Conservation (phyloP, 1,140 invertebrate species). For the Proales similis region DNA sequence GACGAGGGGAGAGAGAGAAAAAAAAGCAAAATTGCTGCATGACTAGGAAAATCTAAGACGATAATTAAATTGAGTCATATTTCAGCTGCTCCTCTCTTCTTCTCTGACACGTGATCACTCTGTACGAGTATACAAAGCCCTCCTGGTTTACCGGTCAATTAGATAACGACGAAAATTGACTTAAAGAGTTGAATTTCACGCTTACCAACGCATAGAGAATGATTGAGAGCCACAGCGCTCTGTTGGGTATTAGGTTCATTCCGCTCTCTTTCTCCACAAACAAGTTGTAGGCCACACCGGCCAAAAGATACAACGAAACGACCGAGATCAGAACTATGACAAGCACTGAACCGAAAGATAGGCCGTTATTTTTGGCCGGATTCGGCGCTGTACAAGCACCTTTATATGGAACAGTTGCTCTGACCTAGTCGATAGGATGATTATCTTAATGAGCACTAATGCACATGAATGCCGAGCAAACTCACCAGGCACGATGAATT, state of each 20-base stretch:
- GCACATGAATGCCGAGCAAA: neutral
- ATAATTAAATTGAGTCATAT: slow-evolving; percentile 37
- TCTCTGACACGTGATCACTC: slow-evolving; percentile 15
- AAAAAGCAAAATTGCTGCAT: too few species aligned
- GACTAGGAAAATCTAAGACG: too few species aligned
- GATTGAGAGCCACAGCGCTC: neutral
- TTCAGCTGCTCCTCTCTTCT: slow-evolving; percentile 18
- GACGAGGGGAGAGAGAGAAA: too few species aligned
- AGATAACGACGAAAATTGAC: neutral
- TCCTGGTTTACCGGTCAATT: slow-evolving; percentile 14
- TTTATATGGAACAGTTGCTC: slow-evolving; percentile 14
- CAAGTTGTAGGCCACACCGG: neutral
- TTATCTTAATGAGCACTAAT: neutral
- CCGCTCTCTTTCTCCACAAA: slow-evolving; percentile 30
- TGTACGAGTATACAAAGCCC: neutral
- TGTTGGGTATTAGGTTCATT: slow-evolving; percentile 12
- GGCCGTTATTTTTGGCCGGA: neutral
- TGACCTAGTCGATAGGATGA: neutral
- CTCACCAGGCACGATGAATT: slow-evolving; percentile 12
- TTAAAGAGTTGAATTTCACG: neutral
- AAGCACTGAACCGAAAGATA: neutral
- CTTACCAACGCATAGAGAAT: neutral
- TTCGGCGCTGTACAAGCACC: slow-evolving; percentile 8
- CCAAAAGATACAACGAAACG: neutral
- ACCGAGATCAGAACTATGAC: slow-evolving; percentile 1